Conservation (phyloP, 2,888 invertebrate species). For the Plagiodera versicolora region DNA sequence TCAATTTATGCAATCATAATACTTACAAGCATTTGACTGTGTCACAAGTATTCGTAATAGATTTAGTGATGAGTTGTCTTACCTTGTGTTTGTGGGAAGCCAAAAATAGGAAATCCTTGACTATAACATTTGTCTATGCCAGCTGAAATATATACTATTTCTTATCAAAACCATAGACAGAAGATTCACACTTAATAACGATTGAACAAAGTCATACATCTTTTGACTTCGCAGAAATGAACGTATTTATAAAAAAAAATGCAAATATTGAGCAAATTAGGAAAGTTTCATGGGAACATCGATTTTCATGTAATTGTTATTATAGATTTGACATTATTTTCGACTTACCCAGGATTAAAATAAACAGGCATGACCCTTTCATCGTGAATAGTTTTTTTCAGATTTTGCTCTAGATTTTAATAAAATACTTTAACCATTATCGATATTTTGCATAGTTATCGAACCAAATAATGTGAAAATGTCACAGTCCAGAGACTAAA, state of each 20-base stretch:
- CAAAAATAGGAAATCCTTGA: neutral
- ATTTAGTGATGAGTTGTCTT: neutral
- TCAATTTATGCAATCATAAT: too few species aligned
- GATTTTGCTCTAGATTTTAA: neutral
- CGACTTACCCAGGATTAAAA: neutral
- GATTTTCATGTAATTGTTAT: neutral
- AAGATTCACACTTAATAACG: too few species aligned
- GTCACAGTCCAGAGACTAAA: neutral
- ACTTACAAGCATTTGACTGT: too few species aligned
- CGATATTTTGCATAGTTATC: slow-evolving; percentile 4
- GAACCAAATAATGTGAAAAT: neutral
- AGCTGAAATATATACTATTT: neutral
- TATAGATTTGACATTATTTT: neutral
- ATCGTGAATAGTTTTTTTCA: neutral
- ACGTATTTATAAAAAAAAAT: too few species aligned
- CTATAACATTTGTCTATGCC: neutral
- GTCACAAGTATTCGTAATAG: too few species aligned
- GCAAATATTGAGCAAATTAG: too few species aligned
- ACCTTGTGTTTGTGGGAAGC: neutral
- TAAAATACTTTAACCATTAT: neutral
- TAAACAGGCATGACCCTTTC: neutral
- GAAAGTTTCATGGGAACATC: too few species aligned
- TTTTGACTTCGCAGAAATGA: too few species aligned
- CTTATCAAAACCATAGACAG: too few species aligned
- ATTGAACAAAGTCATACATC: too few species aligned